These are phyloP conservation scores for Pocillopora meandrina DNA, from an alignment of 92 coral and sea anemone genomes.

Conservation along the genomic window DNA sequence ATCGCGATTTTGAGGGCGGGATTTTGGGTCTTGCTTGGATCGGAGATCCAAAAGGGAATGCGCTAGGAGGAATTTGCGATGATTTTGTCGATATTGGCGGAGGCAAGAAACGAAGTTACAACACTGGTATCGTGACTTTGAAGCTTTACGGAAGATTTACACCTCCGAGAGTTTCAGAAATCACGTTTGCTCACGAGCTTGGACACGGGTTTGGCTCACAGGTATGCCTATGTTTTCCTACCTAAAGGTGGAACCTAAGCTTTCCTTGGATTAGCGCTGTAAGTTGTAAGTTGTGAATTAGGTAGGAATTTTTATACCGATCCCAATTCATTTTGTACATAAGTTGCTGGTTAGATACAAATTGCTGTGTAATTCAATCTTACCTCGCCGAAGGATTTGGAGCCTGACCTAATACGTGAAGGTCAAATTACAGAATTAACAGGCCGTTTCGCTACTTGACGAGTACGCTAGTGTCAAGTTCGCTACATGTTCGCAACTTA, in stretches of 20 bases:
- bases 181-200: constrained; percentile 96
- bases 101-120: constrained; percentile 74
- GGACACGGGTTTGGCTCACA: constrained; percentile 98
- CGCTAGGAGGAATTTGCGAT: constrained; percentile 90
- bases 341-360: no score
- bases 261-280: background rate
- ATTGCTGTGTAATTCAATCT: no score
- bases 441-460: no score
- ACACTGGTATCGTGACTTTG: constrained; percentile 88
- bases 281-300: background rate
- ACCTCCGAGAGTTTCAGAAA: constrained; percentile 93
- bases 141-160: constrained; percentile 82
- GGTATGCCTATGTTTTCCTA: constrained; percentile 49
- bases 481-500: no score
- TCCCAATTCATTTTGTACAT: no score
- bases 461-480: no score
- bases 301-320: background rate
- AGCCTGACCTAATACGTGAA: no score
- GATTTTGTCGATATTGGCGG: constrained; percentile 29
- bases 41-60: constrained; percentile 53
- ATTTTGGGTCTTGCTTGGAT: constrained; percentile 99
- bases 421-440: no score
- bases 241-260: no score
- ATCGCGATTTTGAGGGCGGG: constrained; percentile 95
- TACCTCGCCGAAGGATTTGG: no score